Conservation (phyloP, 2,888 invertebrate genomes). For the Caenorhabditis macrosperma region DNA sequence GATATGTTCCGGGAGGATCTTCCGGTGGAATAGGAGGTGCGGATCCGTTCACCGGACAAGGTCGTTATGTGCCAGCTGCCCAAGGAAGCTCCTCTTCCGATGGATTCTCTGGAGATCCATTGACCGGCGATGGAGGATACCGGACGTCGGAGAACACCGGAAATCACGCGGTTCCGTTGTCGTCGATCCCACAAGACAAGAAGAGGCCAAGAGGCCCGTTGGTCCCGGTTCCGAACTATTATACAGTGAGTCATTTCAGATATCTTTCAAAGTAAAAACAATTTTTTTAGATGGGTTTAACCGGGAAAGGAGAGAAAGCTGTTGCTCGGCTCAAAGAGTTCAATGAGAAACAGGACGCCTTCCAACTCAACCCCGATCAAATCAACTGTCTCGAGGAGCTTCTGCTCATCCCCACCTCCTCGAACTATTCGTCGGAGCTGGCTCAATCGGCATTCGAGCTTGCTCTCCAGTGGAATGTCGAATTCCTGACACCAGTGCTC, state of each 20-base stretch:
- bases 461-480: slow-evolving; percentile 86
- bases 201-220: slow-evolving; percentile 73
- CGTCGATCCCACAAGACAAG: slow-evolving; percentile 69
- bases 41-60: slow-evolving; percentile 68
- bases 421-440: slow-evolving; percentile 29
- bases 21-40: slow-evolving; percentile 1
- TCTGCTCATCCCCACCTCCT: slow-evolving; percentile 22
- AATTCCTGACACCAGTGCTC: slow-evolving; percentile 90
- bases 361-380: slow-evolving; percentile 58
- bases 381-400: slow-evolving; percentile 52
- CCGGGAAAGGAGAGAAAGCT: slow-evolving; percentile 69
- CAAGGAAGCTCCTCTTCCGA: not conserved
- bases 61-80: slow-evolving; percentile 78
- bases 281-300: slow-evolving; percentile 64
- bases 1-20: slow-evolving; percentile 77
- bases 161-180: slow-evolving; percentile 63
- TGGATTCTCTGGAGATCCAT: slow-evolving; percentile 55
- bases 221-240: slow-evolving; percentile 68
- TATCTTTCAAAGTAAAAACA: too few relatives aligned
- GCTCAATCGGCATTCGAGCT: slow-evolving; percentile 54
- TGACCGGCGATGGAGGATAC: slow-evolving; percentile 59
- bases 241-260: slow-evolving; percentile 33
- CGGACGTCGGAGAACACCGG: slow-evolving; percentile 41
- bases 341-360: slow-evolving; percentile 65
- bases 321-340: slow-evolving; percentile 64